Percentiles rank a stretch among this genome's conserved stretches.
These are phyloP conservation scores for Xestia sexstrigata DNA, from an alignment of 2,888 invertebrate species.

Conservation along the genomic window DNA sequence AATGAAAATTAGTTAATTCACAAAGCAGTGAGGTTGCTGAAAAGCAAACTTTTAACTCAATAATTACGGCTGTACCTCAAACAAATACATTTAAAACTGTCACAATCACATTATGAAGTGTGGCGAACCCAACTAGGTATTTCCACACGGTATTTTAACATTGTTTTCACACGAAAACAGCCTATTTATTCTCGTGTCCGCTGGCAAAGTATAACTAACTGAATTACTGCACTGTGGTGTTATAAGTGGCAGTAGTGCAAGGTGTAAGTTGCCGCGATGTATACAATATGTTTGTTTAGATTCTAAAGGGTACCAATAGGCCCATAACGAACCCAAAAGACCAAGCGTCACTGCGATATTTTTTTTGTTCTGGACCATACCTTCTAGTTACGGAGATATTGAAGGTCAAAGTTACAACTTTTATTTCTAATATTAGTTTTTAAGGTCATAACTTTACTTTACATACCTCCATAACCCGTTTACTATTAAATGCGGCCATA, in stretches of 20 bases:
- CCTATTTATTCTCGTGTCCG: constrained; percentile 66
- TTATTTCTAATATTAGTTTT: too few relatives aligned
- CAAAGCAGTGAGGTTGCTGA: neutral
- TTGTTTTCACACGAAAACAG: constrained; percentile 67
- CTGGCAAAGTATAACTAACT: constrained; percentile 70
- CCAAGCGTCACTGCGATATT: too few relatives aligned
- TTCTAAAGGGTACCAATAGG: too few relatives aligned
- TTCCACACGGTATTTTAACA: constrained; percentile 61
- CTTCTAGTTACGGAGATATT: too few relatives aligned
- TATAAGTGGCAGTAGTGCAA: constrained; percentile 42
- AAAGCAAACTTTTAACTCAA: constrained; percentile 17
- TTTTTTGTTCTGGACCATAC: too few relatives aligned
- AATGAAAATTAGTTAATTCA: neutral
- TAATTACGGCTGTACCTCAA: constrained; percentile 13
- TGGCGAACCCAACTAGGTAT: constrained; percentile 57
- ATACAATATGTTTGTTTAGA: too few relatives aligned
- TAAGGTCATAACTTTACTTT: too few relatives aligned
- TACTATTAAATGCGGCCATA: too few relatives aligned
- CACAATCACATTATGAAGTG: constrained; percentile 40
- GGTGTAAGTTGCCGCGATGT: neutral
- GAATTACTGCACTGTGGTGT: constrained; percentile 72
- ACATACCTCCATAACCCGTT: too few relatives aligned
- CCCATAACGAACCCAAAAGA: too few relatives aligned
- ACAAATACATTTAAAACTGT: constrained; percentile 31
- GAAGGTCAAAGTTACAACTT: too few relatives aligned